Conservation (phyloP, 2,113 vertebrate species). For the Panthera leo region DNA sequence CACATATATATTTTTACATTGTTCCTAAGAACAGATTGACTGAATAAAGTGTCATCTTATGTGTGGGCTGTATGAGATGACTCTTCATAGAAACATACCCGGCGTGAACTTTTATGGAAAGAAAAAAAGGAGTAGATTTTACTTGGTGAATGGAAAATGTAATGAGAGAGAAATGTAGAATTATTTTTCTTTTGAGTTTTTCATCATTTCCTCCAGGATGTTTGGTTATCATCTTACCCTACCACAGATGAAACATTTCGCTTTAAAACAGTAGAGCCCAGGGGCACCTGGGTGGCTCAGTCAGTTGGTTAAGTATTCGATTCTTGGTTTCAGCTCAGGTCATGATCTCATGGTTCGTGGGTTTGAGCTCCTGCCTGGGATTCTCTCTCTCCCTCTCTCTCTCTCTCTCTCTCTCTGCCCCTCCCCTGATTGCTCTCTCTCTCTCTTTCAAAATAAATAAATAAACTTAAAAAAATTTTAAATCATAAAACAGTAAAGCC, state of each 20-base stretch:
- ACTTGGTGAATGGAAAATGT: conserved; percentile 77
- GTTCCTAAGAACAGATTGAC: conserved; percentile 73
- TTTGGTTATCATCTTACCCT: conserved; percentile 52
- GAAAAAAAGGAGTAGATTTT: conserved; percentile 63
- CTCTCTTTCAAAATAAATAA: too few relatives aligned
- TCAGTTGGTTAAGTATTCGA: too few relatives aligned
- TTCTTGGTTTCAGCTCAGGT: too few relatives aligned
- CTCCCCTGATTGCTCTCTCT: too few relatives aligned
- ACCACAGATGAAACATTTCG: conserved; percentile 45
- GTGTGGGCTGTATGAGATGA: conserved; percentile 72
- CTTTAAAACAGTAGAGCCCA: conserved; percentile 26
- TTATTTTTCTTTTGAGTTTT: conserved; percentile 72
- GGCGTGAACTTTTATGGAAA: conserved; percentile 70
- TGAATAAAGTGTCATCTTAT: conserved; percentile 54
- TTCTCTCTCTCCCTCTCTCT: too few relatives aligned
- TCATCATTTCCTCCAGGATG: conserved; percentile 76
- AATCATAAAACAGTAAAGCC: background rate
- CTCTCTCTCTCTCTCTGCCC: too few relatives aligned
- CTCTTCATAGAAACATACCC: conserved; percentile 63
- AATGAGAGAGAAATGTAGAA: conserved; percentile 57
- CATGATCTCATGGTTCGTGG: too few relatives aligned
- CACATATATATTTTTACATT: conserved; percentile 57
- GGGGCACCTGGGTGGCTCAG: too few relatives aligned
- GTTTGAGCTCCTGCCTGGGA: too few relatives aligned
- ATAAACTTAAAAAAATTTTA: too few relatives aligned